These are phyloP conservation scores for Hyposoter didymator DNA, from an alignment of 2,888 invertebrate genomes.

Conservation along the genomic window DNA sequence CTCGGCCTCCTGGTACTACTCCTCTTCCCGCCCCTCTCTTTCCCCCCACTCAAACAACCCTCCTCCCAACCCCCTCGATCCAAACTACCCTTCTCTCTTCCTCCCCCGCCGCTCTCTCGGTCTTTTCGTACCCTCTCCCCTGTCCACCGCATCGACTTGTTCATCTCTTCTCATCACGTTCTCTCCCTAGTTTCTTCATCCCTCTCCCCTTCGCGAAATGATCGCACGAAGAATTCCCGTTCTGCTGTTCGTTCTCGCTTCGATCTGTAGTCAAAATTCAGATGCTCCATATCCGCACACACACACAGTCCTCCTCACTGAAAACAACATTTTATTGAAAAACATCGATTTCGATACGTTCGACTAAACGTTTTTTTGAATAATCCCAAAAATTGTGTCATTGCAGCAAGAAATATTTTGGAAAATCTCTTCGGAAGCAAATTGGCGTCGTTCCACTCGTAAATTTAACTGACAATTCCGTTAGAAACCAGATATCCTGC, in stretches of 20 bases:
- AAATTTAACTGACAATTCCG: no score
- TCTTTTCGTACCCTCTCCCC: constrained; percentile 8
- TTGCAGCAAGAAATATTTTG: no score
- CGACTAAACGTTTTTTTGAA: no score
- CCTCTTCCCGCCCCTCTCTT: constrained; percentile 55
- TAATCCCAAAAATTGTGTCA: no score
- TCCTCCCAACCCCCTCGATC: constrained; percentile 9
- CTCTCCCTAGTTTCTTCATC: constrained; percentile 31
- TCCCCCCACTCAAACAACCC: constrained; percentile 45
- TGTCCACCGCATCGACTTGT: constrained; percentile 13
- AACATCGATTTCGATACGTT: no score
- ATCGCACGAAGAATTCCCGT: constrained; percentile 20
- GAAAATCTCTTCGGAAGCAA: no score
- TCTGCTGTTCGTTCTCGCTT: constrained; percentile 1
- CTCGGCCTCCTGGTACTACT: constrained; percentile 82
- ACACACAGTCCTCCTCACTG: neutral
- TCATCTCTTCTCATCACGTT: constrained; percentile 22
- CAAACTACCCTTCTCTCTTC: constrained; percentile 17
- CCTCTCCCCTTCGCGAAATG: constrained; percentile 3
- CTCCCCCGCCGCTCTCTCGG: constrained; percentile 20
- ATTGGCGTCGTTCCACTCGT: no score
- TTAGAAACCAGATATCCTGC: no score
- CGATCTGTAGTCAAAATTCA: constrained; percentile 37
- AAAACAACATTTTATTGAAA: no score
- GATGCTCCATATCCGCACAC: constrained; percentile 15